Evolutionary conservation across 2,113 vertebrate genomes (phyloP), one percentile per base, ranked within the genome.

Genomic region (Actenoides hombroni): DNA sequence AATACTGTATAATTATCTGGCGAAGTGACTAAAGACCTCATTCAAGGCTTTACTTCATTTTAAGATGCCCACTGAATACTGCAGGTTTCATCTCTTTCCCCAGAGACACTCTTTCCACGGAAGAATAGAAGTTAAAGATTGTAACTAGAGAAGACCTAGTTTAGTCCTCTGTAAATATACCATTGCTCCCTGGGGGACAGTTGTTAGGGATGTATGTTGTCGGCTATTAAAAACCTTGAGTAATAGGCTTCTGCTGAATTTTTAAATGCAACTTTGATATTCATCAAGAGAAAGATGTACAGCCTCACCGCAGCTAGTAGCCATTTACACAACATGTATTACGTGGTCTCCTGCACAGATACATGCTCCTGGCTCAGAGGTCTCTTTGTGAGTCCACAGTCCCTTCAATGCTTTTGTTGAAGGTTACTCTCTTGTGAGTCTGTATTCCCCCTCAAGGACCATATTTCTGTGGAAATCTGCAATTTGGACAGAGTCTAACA

Each of bases 341-440:
- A 13, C 28, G 17, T 5, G 42, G 23, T 9, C 1, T 10, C 5
- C 16, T 54, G 24, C 23, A 44, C 0, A 6, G 49, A 23, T 23
- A 37, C 10, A 9, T 0, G 0, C 6, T 74, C 16, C 31, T 40
- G 37, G 20, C 21, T 35, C 21, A 51, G 46, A 37, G 28, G 13
- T 33, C 21, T 11, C 11, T 21, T 21, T 59, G 20, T 11, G 40
- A 54, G 7, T 21, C 24, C 53, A 20, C 20, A 49, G n/a, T 20
- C 20, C 37, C n/a, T 77, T 44, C 63, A 53, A 0, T 13, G 25
- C 13, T 8, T 20, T 12, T 12, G 8, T 0, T 28, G 28, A 35
- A 65, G 25, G 10, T 53, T 44, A 2, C 5, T 59, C 1, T 48
- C 13, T n/a, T 2, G 4, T 16, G 2, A 76, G 24, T 20, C 71